Evolutionary conservation across 2,888 invertebrate species (phyloP).

Genomic region (Dasypogon diadema): DNA sequence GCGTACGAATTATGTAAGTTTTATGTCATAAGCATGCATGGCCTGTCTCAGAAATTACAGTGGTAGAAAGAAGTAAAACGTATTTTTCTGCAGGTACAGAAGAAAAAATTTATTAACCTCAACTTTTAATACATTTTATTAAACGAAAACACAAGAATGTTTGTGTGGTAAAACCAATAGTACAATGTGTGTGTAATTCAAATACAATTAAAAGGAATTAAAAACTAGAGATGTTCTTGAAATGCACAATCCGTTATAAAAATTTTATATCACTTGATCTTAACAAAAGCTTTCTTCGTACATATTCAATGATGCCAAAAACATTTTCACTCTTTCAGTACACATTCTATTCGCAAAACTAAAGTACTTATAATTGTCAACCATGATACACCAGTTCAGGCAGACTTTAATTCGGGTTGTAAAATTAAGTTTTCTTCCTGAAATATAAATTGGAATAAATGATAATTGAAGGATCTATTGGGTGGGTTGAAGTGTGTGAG

Average conservation of each 20-base stretch:
- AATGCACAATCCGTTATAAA: background rate
- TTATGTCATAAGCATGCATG: no score
- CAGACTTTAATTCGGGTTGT: slow-evolving; percentile 46
- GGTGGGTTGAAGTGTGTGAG: slow-evolving; percentile 7
- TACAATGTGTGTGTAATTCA: background rate
- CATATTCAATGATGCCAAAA: background rate
- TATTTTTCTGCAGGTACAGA: no score
- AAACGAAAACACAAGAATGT: slow-evolving; percentile 39
- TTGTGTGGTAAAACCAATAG: slow-evolving; percentile 7
- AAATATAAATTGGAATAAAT: slow-evolving; percentile 49
- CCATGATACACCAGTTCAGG: background rate
- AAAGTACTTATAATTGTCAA: background rate
- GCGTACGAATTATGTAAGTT: no score
- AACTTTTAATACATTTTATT: slow-evolving; percentile 46
- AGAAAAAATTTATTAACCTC: slow-evolving; percentile 3
- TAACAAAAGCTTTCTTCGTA: background rate
- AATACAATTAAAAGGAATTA: background rate
- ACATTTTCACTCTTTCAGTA: background rate
- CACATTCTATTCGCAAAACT: background rate
- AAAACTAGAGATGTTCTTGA: background rate
- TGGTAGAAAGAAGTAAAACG: background rate
- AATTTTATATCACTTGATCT: background rate
- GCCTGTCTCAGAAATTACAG: no score
- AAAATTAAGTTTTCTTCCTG: slow-evolving; percentile 52
- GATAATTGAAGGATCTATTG: slow-evolving; percentile 1